Evolutionary conservation across 2,888 invertebrate genomes (phyloP).

Genomic region (Euproctis similis): DNA sequence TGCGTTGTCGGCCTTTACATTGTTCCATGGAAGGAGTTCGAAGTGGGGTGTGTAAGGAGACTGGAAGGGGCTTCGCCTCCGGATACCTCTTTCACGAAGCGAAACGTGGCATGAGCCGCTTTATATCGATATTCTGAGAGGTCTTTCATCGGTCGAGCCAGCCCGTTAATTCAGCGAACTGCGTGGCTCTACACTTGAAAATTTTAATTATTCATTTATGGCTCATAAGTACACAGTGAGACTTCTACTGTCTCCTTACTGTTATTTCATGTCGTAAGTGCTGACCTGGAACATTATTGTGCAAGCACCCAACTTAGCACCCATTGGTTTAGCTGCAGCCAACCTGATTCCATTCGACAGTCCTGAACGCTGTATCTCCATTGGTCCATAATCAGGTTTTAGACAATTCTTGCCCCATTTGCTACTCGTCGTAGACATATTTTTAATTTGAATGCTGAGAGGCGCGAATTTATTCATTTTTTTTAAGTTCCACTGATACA

Average conservation of each 20-base stretch:
- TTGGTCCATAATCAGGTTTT: conserved; percentile 43
- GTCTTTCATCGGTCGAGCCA: too few relatives aligned
- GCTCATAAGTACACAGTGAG: too few relatives aligned
- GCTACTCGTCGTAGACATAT: conserved; percentile 16
- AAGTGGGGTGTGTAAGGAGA: too few relatives aligned
- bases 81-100: too few relatives aligned
- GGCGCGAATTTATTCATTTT: conserved; percentile 11
- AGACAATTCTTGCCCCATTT: conserved; percentile 19
- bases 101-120: too few relatives aligned
- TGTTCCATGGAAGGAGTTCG: too few relatives aligned
- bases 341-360: conserved; percentile 49
- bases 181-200: too few relatives aligned
- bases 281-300: conserved; percentile 60
- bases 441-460: conserved; percentile 11
- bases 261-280: not conserved
- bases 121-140: too few relatives aligned
- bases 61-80: too few relatives aligned
- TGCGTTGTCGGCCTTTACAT: too few relatives aligned
- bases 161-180: too few relatives aligned
- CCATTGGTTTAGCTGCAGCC: conserved; percentile 36
- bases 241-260: not conserved
- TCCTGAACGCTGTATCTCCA: conserved; percentile 39
- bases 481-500: not conserved
- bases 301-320: conserved; percentile 43
- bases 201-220: too few relatives aligned